These are phyloP conservation scores for Corythornis vintsioides DNA, from an alignment of 2,113 vertebrate species.

Conservation along the genomic window DNA sequence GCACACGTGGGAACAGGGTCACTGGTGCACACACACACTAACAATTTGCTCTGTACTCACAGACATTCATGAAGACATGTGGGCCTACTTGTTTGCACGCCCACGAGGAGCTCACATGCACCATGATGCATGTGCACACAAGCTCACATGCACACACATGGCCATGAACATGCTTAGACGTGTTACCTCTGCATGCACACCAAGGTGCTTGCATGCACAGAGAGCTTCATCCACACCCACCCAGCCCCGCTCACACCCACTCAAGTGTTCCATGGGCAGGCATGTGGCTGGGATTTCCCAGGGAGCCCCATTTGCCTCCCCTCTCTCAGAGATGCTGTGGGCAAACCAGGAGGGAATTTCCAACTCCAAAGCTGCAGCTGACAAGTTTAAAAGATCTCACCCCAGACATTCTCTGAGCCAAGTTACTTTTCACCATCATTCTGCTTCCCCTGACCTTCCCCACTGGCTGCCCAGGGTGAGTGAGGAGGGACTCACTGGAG, in stretches of 20 bases:
- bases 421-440: background rate
- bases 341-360: constrained; percentile 28
- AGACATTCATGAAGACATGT: fast-evolving
- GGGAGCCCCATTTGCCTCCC: background rate
- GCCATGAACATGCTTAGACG: fast-evolving
- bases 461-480: fast-evolving
- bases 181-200: background rate
- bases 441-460: background rate
- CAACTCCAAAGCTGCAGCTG: background rate
- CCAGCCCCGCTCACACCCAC: background rate
- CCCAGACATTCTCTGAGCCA: background rate
- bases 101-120: background rate
- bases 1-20: fast-evolving
- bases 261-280: background rate
- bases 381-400: background rate
- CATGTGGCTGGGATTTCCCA: fast-evolving
- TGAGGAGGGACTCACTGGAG: fast-evolving
- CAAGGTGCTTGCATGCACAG: background rate
- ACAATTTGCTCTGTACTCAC: fast-evolving
- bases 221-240: background rate
- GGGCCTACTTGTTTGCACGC: background rate
- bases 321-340: background rate
- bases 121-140: fast-evolving
- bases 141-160: background rate
- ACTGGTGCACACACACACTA: fast-evolving